These are phyloP conservation scores for Meteorus cinctellus DNA, from an alignment of 2,888 invertebrate species.

Conservation along the genomic window DNA sequence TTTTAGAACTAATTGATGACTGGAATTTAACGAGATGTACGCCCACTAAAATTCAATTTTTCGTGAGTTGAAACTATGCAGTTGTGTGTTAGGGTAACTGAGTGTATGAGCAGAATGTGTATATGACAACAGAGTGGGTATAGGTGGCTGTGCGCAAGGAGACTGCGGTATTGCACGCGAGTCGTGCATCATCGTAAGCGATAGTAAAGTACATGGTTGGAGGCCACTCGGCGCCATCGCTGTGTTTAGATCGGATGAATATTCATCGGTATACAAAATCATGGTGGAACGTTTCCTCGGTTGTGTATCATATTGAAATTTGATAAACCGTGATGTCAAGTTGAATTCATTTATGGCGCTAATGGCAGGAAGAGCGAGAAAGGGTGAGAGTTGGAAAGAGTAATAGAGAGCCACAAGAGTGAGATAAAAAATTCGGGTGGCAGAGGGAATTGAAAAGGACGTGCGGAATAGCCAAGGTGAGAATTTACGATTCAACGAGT, in stretches of 20 bases:
- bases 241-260: conserved; percentile 60
- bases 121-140: conserved; percentile 1
- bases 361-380: conserved; percentile 55
- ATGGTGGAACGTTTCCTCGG: conserved; percentile 58
- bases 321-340: conserved; percentile 60
- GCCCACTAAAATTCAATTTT: conserved; percentile 38
- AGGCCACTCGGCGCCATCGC: conserved; percentile 24
- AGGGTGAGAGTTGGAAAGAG: conserved; percentile 41
- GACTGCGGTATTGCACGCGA: conserved; percentile 63
- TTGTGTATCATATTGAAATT: conserved; percentile 37
- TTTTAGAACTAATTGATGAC: conserved; percentile 18
- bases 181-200: conserved; percentile 67
- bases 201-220: conserved; percentile 62
- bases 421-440: background rate
- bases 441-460: conserved; percentile 30
- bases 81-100: background rate
- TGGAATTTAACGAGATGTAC: conserved; percentile 15
- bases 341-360: conserved; percentile 62
- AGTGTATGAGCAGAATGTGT: conserved; percentile 17
- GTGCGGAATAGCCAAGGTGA: conserved; percentile 48
- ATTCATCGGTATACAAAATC: conserved; percentile 65
- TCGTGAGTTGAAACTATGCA: background rate
- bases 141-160: conserved; percentile 13
- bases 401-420: background rate
- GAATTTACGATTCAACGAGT: conserved; percentile 54